Conservation (phyloP, 2,113 vertebrate genomes). For the Pomatorhinus ruficollis region DNA sequence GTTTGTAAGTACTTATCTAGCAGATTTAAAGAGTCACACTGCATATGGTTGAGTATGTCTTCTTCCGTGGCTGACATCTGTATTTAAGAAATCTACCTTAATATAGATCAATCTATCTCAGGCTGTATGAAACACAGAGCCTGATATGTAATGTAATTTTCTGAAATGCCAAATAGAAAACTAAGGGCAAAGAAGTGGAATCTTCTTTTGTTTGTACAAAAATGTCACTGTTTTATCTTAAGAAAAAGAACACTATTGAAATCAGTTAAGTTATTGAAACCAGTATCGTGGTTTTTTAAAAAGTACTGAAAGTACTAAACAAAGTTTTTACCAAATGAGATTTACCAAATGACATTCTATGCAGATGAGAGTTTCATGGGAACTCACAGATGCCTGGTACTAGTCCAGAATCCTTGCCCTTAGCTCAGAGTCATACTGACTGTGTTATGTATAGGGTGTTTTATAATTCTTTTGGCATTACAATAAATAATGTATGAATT, state of each 20-base stretch:
- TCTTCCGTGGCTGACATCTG: background rate
- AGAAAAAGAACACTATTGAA: background rate
- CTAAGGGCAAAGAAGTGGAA: background rate
- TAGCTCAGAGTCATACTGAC: background rate
- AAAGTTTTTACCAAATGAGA: background rate
- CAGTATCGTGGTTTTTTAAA: background rate
- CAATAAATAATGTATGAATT: background rate
- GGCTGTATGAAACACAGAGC: background rate
- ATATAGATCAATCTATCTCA: background rate
- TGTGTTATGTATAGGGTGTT: background rate
- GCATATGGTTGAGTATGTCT: background rate
- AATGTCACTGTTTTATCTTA: background rate
- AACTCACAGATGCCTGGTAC: background rate
- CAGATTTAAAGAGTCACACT: background rate
- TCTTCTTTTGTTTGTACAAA: background rate
- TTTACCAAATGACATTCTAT: too few relatives aligned
- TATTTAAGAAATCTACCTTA: background rate
- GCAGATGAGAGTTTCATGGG: background rate
- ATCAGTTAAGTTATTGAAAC: background rate
- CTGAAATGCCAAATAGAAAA: background rate
- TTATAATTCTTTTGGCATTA: background rate
- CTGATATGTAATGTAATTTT: background rate
- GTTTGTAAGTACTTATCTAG: background rate
- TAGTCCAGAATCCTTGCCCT: background rate
- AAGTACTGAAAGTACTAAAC: background rate